phyloP scores from a whole-genome alignment of 2,797 vertebrate species.

The Apogon talboti region DNA sequence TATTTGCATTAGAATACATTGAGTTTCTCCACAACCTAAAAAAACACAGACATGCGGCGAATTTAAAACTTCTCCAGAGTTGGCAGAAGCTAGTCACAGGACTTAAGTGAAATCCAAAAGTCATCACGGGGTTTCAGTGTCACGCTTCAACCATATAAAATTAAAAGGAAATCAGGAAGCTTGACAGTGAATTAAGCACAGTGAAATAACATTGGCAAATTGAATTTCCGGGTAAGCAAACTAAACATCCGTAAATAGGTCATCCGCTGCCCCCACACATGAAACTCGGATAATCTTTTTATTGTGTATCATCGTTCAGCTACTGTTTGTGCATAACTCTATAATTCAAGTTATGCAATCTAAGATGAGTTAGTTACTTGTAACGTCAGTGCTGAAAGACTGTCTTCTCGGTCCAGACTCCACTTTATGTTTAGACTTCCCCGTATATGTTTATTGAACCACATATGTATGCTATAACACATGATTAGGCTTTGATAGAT shows the following conservation, averaged over 20 bases:
- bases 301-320: fast-evolving
- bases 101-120: conserved; percentile 5
- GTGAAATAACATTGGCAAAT: not conserved
- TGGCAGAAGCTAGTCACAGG: conserved; percentile 20
- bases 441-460: too few relatives aligned
- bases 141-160: conserved; percentile 18
- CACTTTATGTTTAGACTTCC: too few relatives aligned
- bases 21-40: not conserved
- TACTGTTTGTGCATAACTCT: not conserved
- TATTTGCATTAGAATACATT: not conserved
- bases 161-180: conserved; percentile 20
- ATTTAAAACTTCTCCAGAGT: not conserved
- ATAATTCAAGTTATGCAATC: not conserved
- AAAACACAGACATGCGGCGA: not conserved
- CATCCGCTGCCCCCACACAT: not conserved
- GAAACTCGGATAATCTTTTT: too few relatives aligned
- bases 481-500: not conserved
- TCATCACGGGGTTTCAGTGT: conserved; percentile 37
- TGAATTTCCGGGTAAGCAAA: conserved; percentile 10
- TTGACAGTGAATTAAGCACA: not conserved
- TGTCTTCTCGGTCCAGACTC: too few relatives aligned
- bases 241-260: not conserved
- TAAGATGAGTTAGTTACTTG: too few relatives aligned
- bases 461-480: not conserved
- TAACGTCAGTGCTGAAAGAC: too few relatives aligned